These are phyloP conservation scores for Macaria notata DNA, from an alignment of 2,888 invertebrate genomes.

Conservation along the genomic window DNA sequence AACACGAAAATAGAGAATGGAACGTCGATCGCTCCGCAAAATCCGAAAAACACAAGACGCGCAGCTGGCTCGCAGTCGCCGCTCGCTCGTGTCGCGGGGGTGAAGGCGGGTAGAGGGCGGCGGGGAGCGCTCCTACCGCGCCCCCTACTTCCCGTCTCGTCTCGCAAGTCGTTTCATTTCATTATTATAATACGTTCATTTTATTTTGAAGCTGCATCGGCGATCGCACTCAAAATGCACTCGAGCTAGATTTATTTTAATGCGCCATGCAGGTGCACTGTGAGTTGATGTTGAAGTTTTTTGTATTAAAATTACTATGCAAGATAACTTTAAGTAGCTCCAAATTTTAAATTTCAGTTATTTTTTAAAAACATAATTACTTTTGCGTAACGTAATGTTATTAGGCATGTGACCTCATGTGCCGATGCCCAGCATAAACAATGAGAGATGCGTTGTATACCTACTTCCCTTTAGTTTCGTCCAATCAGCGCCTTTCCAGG, in stretches of 20 bases:
- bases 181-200: constrained; percentile 65
- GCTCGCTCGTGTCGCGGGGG: constrained; percentile 68
- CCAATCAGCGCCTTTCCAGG: too few species aligned
- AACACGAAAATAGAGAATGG: constrained; percentile 60
- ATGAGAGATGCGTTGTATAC: too few species aligned
- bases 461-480: too few species aligned
- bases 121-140: constrained; percentile 54
- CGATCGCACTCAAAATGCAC: constrained; percentile 3
- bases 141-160: constrained; percentile 69
- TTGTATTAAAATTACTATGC: too few species aligned
- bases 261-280: neutral
- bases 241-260: neutral
- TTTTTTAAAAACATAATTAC: too few species aligned
- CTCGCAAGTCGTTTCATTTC: constrained; percentile 73
- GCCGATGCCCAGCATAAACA: too few species aligned
- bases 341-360: too few species aligned
- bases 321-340: too few species aligned
- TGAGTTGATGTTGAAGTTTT: too few species aligned
- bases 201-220: constrained; percentile 57
- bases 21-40: constrained; percentile 75
- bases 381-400: too few species aligned
- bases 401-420: too few species aligned
- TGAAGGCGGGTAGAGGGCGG: constrained; percentile 59
- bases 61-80: constrained; percentile 73
- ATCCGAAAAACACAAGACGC: constrained; percentile 79